Evolutionary conservation across 2,113 vertebrate genomes (phyloP).

Genomic region (Tachycineta bicolor): DNA sequence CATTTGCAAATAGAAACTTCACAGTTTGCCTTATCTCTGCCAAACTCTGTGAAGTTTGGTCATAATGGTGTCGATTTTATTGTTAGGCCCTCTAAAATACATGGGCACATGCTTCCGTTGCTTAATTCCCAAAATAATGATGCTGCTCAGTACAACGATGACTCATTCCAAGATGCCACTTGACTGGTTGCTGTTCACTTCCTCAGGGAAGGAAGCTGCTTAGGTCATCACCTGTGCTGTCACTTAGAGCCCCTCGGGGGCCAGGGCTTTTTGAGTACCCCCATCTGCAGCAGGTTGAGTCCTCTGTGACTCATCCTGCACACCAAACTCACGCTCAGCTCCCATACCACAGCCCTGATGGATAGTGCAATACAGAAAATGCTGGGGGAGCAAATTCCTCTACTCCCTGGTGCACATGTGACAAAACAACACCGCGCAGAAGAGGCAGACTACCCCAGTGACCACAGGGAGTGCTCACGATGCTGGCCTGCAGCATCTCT

Average conservation of each 20-base stretch:
- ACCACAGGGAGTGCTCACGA: rapidly evolving
- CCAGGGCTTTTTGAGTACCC: background rate
- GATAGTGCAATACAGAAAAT: background rate
- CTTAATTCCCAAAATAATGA: slow-evolving; percentile 31
- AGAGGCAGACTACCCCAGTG: background rate
- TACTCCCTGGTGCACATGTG: rapidly evolving
- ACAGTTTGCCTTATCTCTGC: background rate
- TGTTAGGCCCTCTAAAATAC: background rate
- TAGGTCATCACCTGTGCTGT: background rate
- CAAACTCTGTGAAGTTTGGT: background rate
- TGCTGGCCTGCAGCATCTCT: background rate
- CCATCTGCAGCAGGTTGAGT: background rate
- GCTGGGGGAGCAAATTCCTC: background rate
- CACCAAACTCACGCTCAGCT: background rate
- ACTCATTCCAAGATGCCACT: slow-evolving; percentile 19
- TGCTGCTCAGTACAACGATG: background rate
- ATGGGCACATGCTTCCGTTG: background rate
- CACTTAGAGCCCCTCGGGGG: background rate
- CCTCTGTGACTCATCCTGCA: background rate
- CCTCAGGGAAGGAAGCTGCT: background rate
- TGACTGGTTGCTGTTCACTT: slow-evolving; percentile 13
- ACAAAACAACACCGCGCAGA: background rate
- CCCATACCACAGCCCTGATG: background rate
- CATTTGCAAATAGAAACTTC: slow-evolving; percentile 24
- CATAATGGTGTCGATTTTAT: background rate